Percentiles rank a stretch among this genome's conserved stretches.
Conservation (phyloP, 2,797 vertebrate genomes). For the Triplophysa bombifrons region DNA sequence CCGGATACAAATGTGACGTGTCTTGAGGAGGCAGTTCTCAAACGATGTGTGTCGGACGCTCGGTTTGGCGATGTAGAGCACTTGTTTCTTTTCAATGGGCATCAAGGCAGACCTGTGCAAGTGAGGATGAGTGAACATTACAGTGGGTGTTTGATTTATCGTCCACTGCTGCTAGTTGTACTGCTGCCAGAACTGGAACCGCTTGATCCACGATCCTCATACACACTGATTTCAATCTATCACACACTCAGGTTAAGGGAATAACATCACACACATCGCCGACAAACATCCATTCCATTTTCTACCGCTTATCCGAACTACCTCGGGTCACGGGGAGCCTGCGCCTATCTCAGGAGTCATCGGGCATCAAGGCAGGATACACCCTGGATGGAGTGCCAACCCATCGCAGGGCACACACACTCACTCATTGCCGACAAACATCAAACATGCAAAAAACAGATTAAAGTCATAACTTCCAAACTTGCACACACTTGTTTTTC, state of each 20-base stretch:
- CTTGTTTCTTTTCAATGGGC: constrained; percentile 56
- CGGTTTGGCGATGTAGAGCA: constrained; percentile 47
- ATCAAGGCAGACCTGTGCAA: constrained; percentile 54
- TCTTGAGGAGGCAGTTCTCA: constrained; percentile 7
- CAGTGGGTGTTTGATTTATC: constrained; percentile 39
- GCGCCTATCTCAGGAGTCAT: too few species aligned
- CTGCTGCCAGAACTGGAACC: constrained; percentile 92
- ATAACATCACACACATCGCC: background rate
- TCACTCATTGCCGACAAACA: background rate
- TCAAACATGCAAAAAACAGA: background rate
- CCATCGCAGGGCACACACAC: too few species aligned
- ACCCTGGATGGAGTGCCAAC: too few species aligned
- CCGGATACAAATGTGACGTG: constrained; percentile 14
- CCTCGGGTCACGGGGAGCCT: too few species aligned
- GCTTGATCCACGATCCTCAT: constrained; percentile 93
- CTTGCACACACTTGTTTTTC: background rate
- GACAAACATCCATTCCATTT: background rate
- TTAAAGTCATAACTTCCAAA: background rate
- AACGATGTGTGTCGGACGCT: background rate
- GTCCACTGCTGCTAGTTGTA: constrained; percentile 86
- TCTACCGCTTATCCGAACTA: too few species aligned
- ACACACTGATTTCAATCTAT: constrained; percentile 97
- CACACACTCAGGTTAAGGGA: constrained; percentile 30
- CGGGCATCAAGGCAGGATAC: too few species aligned
- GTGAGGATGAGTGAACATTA: constrained; percentile 1